Percentiles rank a stretch among this genome's conserved stretches.
These are phyloP conservation scores for Lottia gigantea DNA, from an alignment of 2,888 invertebrate genomes.

Conservation along the genomic window DNA sequence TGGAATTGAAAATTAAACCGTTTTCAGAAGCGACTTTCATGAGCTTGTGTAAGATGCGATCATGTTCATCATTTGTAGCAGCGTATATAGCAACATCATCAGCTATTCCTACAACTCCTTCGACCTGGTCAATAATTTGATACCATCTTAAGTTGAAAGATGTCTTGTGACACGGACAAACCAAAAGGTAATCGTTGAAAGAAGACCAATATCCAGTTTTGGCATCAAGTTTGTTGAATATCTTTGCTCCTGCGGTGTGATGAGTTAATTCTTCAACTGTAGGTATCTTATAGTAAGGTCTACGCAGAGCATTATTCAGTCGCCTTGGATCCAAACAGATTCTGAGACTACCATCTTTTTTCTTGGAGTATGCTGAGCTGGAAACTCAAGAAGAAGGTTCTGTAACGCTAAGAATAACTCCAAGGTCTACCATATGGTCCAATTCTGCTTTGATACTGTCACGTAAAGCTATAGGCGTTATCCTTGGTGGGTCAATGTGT, in stretches of 20 bases:
- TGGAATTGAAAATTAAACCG: conserved; percentile 22
- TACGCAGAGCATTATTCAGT: background rate
- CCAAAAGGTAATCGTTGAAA: background rate
- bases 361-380: conserved; percentile 4
- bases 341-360: background rate
- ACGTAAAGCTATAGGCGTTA: conserved; percentile 5
- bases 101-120: background rate
- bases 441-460: background rate
- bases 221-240: conserved; percentile 34
- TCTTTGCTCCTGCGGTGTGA: conserved; percentile 25
- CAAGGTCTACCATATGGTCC: background rate
- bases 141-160: background rate
- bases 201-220: conserved; percentile 35
- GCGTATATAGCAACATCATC: conserved; percentile 21
- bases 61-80: conserved; percentile 19
- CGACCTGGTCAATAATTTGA: background rate
- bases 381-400: background rate
- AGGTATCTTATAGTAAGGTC: background rate
- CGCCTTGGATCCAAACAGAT: background rate
- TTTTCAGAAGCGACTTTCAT: conserved; percentile 16
- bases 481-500: background rate
- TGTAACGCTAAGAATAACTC: background rate
- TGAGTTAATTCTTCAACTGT: conserved; percentile 30
- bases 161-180: background rate
- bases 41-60: conserved; percentile 17